These are phyloP conservation scores for Mormyrops attenuatus DNA, from an alignment of 2,797 vertebrate genomes.

Conservation along the genomic window DNA sequence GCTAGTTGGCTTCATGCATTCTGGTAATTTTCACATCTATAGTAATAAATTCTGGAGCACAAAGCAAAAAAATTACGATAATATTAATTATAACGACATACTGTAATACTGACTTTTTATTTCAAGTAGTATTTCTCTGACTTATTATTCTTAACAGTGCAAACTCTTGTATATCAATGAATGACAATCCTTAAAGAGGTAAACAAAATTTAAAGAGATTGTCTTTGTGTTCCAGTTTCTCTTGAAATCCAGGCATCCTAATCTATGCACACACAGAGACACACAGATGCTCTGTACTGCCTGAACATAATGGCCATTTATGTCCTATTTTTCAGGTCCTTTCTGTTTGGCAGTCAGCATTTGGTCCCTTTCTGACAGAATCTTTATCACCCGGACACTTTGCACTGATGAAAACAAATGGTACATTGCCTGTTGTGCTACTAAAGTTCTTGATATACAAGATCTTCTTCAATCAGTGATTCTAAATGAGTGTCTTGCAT, in stretches of 20 bases:
- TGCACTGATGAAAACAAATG: conserved; percentile 51
- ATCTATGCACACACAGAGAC: not conserved
- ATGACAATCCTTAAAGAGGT: not conserved
- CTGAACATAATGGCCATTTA: not conserved
- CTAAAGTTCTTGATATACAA: conserved; percentile 47
- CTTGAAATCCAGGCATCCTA: not conserved
- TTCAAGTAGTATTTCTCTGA: not conserved
- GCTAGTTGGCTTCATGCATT: not conserved
- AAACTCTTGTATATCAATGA: not conserved
- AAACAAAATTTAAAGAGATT: not conserved
- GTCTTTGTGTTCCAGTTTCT: not conserved
- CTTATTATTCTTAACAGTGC: not conserved
- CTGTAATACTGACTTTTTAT: not conserved
- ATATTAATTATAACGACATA: not conserved
- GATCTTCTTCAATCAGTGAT: conserved; percentile 46
- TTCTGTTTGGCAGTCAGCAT: conserved; percentile 17
- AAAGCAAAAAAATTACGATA: not conserved
- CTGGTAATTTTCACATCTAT: not conserved
- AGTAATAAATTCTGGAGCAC: not conserved
- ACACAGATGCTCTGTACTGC: not conserved
- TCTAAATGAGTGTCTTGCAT: conserved; percentile 42
- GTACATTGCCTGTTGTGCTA: conserved; percentile 33
- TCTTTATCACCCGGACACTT: conserved; percentile 37
- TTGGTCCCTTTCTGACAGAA: conserved; percentile 29
- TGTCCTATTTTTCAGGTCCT: conserved; percentile 28